Evolutionary conservation across 2,113 vertebrate genomes (phyloP).

Genomic region (Etia nguti): DNA sequence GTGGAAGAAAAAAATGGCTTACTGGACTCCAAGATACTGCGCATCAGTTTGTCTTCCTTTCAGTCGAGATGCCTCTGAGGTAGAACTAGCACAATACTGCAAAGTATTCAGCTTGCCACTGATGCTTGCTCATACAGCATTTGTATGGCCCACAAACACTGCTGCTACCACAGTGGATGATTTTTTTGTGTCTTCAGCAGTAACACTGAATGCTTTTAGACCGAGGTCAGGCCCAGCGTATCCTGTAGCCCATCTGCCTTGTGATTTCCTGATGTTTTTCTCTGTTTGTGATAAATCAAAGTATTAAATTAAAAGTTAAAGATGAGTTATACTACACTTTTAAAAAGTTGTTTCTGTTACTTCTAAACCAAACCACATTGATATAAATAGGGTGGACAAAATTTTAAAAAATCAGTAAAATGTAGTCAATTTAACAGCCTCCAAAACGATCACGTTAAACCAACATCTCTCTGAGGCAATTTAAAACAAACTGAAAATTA

Average conservation of each 20-base stretch:
- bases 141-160: background rate
- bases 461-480: background rate
- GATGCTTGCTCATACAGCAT: background rate
- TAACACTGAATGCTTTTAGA: background rate
- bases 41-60: background rate
- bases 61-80: background rate
- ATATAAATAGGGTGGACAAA: background rate
- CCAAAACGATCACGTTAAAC: background rate
- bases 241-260: background rate
- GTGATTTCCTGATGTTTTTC: background rate
- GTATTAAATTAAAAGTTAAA: background rate
- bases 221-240: background rate
- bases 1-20: background rate
- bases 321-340: background rate
- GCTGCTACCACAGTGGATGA: background rate
- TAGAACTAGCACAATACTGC: background rate
- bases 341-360: background rate
- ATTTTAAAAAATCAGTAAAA: accelerated
- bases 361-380: background rate
- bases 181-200: background rate
- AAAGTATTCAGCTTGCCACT: background rate
- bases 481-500: background rate
- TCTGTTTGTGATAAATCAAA: background rate
- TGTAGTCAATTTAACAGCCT: background rate
- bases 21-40: background rate